Conservation (phyloP, 2,797 vertebrate species). For the Gambusia yucatana region DNA sequence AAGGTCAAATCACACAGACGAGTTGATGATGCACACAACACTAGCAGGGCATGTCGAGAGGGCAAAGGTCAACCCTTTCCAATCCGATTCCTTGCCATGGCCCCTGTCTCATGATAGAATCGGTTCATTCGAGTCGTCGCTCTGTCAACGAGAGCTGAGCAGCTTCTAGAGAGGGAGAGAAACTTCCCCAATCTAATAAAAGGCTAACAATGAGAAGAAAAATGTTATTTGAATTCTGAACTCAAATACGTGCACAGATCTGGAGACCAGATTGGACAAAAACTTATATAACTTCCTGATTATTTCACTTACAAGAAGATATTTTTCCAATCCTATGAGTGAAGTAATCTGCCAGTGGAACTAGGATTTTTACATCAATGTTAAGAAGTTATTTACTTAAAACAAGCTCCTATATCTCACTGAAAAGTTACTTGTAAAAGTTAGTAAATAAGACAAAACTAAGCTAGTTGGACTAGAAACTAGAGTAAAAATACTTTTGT, state of each 20-base stretch:
- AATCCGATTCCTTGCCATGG: not conserved
- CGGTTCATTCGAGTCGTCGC: not conserved
- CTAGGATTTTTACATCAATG: too few species aligned
- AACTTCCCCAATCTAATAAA: not conserved
- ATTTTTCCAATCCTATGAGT: too few species aligned
- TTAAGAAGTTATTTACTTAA: too few species aligned
- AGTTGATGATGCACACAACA: conserved; percentile 3
- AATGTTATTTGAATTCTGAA: not conserved
- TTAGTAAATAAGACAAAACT: too few species aligned
- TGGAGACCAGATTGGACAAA: not conserved
- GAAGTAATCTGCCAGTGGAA: too few species aligned
- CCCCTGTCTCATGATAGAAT: not conserved
- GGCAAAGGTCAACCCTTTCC: not conserved
- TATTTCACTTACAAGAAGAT: too few species aligned
- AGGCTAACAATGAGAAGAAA: not conserved
- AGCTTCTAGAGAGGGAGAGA: not conserved
- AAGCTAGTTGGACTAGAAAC: too few species aligned
- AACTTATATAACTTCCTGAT: too few species aligned
- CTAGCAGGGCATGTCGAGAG: not conserved
- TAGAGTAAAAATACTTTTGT: too few species aligned
- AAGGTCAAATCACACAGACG: not conserved
- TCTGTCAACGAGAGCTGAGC: not conserved
- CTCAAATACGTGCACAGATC: not conserved
- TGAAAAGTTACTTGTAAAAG: too few species aligned
- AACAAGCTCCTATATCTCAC: too few species aligned